Conservation (phyloP, 2,797 vertebrate genomes). For the Garrulus glandarius region DNA sequence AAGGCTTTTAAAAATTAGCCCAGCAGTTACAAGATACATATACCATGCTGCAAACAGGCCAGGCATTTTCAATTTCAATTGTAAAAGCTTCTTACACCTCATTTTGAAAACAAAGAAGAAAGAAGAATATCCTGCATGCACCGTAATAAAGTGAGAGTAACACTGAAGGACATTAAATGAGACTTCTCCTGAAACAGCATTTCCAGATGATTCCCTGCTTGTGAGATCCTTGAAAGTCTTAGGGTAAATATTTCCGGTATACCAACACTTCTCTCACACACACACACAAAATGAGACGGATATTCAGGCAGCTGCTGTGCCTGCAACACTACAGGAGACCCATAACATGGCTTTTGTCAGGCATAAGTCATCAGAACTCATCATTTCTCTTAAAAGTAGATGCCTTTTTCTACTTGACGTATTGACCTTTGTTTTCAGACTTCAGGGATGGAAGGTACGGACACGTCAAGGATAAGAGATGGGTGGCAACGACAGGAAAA, state of each 20-base stretch:
- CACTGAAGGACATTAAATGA: background rate
- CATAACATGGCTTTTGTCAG: background rate
- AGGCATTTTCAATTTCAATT: background rate
- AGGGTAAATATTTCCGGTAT: background rate
- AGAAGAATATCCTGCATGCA: background rate
- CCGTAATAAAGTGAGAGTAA: background rate
- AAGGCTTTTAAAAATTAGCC: conserved; percentile 32
- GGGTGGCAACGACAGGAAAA: background rate
- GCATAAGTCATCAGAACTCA: background rate
- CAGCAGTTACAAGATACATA: background rate
- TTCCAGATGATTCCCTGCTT: background rate
- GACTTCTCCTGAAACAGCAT: background rate
- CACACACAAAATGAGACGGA: background rate
- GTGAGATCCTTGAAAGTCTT: background rate
- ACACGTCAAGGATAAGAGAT: background rate
- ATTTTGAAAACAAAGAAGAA: conserved; percentile 5
- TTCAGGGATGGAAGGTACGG: background rate
- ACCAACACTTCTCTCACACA: background rate
- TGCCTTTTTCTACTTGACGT: background rate
- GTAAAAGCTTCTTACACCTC: background rate
- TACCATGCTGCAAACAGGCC: background rate
- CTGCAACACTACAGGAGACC: background rate
- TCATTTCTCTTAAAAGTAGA: background rate
- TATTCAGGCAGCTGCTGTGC: background rate
- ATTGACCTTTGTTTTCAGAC: background rate